Evolutionary conservation across 2,888 invertebrate species (phyloP), one percentile per base, ranked within the genome.

Genomic region (Hipparchia semele): DNA sequence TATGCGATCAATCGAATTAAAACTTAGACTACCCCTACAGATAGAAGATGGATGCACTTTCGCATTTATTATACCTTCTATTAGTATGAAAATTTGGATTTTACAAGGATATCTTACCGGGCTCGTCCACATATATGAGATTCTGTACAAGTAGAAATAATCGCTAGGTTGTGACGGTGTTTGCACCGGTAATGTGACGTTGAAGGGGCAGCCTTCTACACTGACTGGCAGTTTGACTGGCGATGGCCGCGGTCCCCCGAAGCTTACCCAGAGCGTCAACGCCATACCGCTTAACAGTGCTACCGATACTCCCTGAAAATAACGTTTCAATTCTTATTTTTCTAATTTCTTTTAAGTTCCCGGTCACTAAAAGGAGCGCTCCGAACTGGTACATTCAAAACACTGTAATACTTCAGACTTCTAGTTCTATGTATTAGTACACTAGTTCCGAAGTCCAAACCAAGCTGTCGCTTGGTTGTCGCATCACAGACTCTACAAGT

Each of bases 221-320:
- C 94, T 94, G 60, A 96, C 91, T 0, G 96, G 95, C 60, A 97
- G 83, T 66, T 88, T 92, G 6, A 87, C 86, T 0, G 95, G 84
- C 0, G 94, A 86, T 0, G 97, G 98, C 96, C 96, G 96, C 0
- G 98, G 97, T 5, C 96, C 95, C 0, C 98, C 98, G 85, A 98
- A 97, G 68, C 97, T 98, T 78, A 98, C 96, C 97, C 97, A 98
- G 62, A 98, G 92, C 1, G 96, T 96, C 70, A 97, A 83, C 0
- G 94, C 88, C 74, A 98, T 92, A 0, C 97, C 96, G 53, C 76
- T 79, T 23, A 79, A 66, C 2, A 97, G 87, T 0, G 96, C 98
- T 10, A 92, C 81, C 9, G 97, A 90, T 0, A 96, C 96, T 49
- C 98, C 98, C 96, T 96, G 87, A 7, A 90, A 88, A 45, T 49